Percentiles rank a stretch among this genome's conserved stretches.
phyloP scores from a whole-genome alignment of 2,888 invertebrate species.

The Cryptosula pallasiana region DNA sequence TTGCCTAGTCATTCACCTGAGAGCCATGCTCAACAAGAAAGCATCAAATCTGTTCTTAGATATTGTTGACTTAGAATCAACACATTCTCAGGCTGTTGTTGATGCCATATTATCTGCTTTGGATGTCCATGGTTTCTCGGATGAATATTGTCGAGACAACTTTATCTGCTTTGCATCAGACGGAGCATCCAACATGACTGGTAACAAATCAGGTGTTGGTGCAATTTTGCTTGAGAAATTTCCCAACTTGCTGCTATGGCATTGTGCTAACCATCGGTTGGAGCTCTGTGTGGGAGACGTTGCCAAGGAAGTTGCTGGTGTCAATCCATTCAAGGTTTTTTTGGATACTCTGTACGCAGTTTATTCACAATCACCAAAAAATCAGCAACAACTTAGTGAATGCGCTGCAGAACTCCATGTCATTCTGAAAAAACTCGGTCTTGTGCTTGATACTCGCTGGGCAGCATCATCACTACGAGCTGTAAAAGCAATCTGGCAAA shows the following conservation, averaged over 20 bases:
- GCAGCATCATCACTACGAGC: neutral
- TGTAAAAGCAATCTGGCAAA: neutral
- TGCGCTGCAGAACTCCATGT: neutral
- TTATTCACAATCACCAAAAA: neutral
- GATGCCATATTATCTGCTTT: neutral
- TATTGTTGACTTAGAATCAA: neutral
- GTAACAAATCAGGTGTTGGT: neutral
- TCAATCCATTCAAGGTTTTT: slow-evolving; percentile 10
- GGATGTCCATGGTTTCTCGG: neutral
- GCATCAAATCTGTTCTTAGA: neutral
- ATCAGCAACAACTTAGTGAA: neutral
- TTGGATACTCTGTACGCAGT: neutral
- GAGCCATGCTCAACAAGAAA: neutral
- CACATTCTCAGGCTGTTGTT: neutral
- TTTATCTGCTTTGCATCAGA: no score
- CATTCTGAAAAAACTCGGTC: neutral
- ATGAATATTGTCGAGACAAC: no score
- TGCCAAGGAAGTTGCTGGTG: neutral
- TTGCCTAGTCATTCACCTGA: neutral
- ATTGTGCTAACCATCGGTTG: slow-evolving; percentile 5
- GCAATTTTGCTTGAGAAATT: neutral
- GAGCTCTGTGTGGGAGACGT: neutral
- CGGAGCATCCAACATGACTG: no score
- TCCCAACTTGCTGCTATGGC: neutral
- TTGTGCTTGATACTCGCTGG: neutral